phyloP scores from a whole-genome alignment of 2,797 vertebrate genomes.

The Gymnoscopelus microlampas region DNA sequence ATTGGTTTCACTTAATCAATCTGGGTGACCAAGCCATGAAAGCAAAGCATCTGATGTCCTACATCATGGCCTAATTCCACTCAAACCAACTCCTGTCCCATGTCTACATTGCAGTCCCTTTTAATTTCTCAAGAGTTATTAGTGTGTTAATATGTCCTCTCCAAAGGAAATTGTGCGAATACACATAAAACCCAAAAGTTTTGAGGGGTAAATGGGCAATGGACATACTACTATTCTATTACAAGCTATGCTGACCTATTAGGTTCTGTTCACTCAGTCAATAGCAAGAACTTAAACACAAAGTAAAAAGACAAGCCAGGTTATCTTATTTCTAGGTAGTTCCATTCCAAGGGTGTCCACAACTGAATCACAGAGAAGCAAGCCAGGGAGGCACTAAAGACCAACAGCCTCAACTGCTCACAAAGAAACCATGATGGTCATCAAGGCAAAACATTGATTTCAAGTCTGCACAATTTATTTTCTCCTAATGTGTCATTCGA shows the following conservation, averaged over 20 bases:
- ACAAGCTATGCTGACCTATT: too few relatives aligned
- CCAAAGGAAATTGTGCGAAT: too few relatives aligned
- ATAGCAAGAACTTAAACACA: too few relatives aligned
- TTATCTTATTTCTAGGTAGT: not conserved
- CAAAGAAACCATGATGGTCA: slow-evolving; percentile 12
- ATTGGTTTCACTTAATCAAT: slow-evolving; percentile 83
- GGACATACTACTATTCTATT: too few relatives aligned
- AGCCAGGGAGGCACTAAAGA: not conserved
- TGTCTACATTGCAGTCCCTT: not conserved
- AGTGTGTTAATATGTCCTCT: too few relatives aligned
- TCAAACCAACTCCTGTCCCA: slow-evolving; percentile 17
- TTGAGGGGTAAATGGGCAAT: too few relatives aligned
- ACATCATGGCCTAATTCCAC: slow-evolving; percentile 44
- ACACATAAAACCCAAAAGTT: too few relatives aligned
- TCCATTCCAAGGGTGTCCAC: not conserved
- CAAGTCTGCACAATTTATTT: slow-evolving; percentile 32
- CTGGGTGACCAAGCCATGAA: slow-evolving; percentile 69
- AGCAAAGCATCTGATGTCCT: slow-evolving; percentile 52
- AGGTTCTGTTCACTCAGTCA: too few relatives aligned
- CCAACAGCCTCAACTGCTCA: slow-evolving; percentile 6
- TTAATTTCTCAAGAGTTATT: too few relatives aligned
- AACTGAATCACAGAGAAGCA: not conserved
- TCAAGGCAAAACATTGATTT: slow-evolving; percentile 45
- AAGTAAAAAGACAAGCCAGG: not conserved
- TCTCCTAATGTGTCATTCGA: slow-evolving; percentile 22